Percentiles rank a stretch among this genome's conserved stretches.
These are phyloP conservation scores for Pangasius djambal DNA, from an alignment of 2,797 vertebrate genomes.

Conservation along the genomic window DNA sequence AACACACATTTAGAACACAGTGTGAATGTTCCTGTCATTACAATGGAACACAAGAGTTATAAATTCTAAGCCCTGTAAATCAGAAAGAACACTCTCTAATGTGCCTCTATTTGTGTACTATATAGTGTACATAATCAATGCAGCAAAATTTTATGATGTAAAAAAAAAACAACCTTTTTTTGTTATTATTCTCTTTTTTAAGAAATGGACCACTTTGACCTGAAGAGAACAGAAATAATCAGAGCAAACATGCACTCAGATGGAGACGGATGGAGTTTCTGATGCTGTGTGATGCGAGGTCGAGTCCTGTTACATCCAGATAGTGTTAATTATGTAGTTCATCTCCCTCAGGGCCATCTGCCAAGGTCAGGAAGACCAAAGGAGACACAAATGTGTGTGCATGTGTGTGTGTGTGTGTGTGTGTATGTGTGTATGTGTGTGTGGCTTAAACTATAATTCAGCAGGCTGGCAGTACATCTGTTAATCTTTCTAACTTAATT, in stretches of 20 bases:
- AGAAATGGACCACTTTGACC: neutral
- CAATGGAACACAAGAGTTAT: neutral
- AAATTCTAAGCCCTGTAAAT: neutral
- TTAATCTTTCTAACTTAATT: constrained; percentile 1
- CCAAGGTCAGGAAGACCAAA: constrained; percentile 24
- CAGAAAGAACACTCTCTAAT: neutral
- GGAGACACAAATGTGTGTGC: neutral
- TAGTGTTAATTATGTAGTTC: constrained; percentile 28
- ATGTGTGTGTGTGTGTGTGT: neutral
- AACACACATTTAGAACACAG: neutral
- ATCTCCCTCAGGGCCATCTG: constrained; percentile 12
- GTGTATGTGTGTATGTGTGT: neutral
- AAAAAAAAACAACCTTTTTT: neutral
- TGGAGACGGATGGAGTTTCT: constrained; percentile 9
- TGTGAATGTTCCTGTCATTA: neutral
- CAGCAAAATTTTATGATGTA: neutral
- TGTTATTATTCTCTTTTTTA: neutral
- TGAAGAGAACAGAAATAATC: neutral
- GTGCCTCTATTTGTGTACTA: neutral
- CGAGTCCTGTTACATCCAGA: constrained; percentile 1
- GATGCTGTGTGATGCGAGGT: constrained; percentile 14
- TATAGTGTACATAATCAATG: neutral
- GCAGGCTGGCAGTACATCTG: constrained; percentile 4
- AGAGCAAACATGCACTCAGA: neutral
- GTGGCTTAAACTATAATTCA: neutral